Base-by-base conservation (phyloP, 2,888 invertebrate species). In the Rugalucina vietnamica region DNA sequence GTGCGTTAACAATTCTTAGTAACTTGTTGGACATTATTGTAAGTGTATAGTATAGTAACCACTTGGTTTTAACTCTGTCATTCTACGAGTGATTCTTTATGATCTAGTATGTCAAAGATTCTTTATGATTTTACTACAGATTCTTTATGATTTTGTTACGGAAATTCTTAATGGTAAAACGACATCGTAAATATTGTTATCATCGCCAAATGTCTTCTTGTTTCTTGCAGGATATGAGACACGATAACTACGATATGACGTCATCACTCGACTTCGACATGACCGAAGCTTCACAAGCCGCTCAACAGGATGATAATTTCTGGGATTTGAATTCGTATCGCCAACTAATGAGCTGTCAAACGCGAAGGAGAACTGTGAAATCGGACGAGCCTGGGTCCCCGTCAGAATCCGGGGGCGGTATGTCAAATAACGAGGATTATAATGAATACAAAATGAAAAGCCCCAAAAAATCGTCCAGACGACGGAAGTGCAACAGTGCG, bases 401-500 rank as follows among this genome's bases (percentile, higher is more conserved):
- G 1, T 93, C 93, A 5, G 94, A 94, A 85, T 93, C 93, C 2
- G 92, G 93, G 5, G 91, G 91, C 14, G 92, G 90, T 60, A 81
- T 85, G 79, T 93, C 93, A 8, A 93, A 91, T 39, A 91, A 91
- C 54, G 93, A 93, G 76, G 92, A 92, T 70, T 86, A 89, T 43
- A 84, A 82, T 36, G 91, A 92, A 82, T 86, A 91, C 77, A 92
- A 92, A 85, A 82, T 90, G 49, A 91, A 91, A 78, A 89, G 88
- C 78, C 84, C 90, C 12, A 90, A 91, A 77, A 90, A 91, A 71
- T 86, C 92, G 0, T 60, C 92, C 12, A 95, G 96, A 90, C 96
- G 97, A 89, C 96, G 97, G 93, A 97, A 97, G 90, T 97, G 97
- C 4, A 96, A 97, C 82, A 97, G 97, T 82, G 97, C 98, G 1